A percentile compares a stretch with the other conserved stretches of the same genome.
Evolutionary conservation across 2,888 invertebrate species (phyloP).

Genomic region (Yponomeuta cagnagella): DNA sequence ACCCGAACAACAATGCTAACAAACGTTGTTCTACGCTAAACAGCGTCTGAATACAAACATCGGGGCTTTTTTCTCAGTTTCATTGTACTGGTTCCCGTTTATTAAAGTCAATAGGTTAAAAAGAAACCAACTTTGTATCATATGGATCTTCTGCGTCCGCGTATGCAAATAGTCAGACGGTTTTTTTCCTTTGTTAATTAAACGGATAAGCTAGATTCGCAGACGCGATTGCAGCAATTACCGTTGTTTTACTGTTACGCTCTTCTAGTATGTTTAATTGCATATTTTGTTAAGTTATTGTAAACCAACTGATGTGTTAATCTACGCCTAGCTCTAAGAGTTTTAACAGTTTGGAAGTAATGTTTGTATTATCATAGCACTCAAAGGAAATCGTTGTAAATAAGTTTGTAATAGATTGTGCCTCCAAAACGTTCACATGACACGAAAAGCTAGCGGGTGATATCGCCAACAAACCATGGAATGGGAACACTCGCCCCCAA

Average conservation of each 20-base stretch:
- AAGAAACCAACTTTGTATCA: slow-evolving; percentile 17
- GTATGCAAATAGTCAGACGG: slow-evolving; percentile 13
- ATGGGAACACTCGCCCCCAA: slow-evolving; percentile 11
- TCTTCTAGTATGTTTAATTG: not conserved
- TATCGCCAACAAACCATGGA: slow-evolving; percentile 13
- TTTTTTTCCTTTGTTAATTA: slow-evolving; percentile 21
- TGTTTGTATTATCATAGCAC: not conserved
- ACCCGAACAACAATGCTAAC: slow-evolving; percentile 49
- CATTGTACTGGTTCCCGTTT: slow-evolving; percentile 22
- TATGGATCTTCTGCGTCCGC: slow-evolving; percentile 12
- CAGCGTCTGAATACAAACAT: slow-evolving; percentile 24
- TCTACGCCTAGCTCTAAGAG: not conserved
- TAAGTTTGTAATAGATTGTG: slow-evolving; percentile 12
- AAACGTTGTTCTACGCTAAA: slow-evolving; percentile 27
- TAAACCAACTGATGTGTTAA: slow-evolving; percentile 5
- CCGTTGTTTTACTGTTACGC: slow-evolving; percentile 8
- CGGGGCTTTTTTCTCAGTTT: slow-evolving; percentile 15
- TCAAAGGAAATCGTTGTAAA: slow-evolving; percentile 8
- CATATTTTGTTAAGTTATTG: not conserved
- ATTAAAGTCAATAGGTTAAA: slow-evolving; percentile 21
- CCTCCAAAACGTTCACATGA: slow-evolving; percentile 1
- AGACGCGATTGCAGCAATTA: slow-evolving; percentile 12
- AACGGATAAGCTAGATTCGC: slow-evolving; percentile 11
- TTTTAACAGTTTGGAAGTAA: slow-evolving; percentile 2
- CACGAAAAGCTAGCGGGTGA: slow-evolving; percentile 13